phyloP scores from a whole-genome alignment of 2,797 vertebrate genomes.

The Steatocranus sp. region DNA sequence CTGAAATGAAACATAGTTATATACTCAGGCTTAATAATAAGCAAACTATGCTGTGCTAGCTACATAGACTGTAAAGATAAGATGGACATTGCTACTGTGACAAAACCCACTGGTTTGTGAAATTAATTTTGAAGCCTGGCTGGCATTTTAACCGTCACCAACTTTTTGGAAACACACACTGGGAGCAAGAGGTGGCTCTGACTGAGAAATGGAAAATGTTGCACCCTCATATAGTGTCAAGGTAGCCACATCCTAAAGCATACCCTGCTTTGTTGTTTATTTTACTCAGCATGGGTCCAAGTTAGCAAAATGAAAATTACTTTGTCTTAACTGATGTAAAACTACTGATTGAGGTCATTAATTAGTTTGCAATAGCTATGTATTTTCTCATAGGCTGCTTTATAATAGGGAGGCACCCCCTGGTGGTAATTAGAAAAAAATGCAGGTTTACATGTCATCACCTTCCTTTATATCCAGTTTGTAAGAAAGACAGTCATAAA shows the following conservation, averaged over 20 bases:
- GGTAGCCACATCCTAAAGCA: not conserved
- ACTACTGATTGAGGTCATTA: not conserved
- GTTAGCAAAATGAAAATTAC: not conserved
- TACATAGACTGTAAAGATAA: not conserved
- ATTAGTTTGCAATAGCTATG: not conserved
- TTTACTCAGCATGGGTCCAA: not conserved
- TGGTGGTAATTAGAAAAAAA: not conserved
- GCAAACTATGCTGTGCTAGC: not conserved
- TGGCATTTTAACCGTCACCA: not conserved
- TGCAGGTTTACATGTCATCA: not conserved
- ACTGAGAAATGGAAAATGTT: not conserved
- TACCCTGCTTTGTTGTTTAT: not conserved
- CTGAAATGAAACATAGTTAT: not conserved
- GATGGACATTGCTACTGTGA: not conserved
- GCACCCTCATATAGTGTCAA: not conserved
- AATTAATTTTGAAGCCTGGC: not conserved
- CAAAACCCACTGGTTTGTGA: not conserved
- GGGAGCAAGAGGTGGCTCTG: not conserved
- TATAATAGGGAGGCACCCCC: rapidly evolving
- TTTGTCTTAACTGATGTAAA: not conserved
- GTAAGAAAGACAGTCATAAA: not conserved
- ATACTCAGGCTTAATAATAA: not conserved
- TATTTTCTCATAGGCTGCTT: not conserved
- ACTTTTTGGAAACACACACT: rapidly evolving
- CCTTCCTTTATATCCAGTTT: not conserved